phyloP scores from a whole-genome alignment of 2,888 invertebrate genomes.

The Leucozona laternaria region DNA sequence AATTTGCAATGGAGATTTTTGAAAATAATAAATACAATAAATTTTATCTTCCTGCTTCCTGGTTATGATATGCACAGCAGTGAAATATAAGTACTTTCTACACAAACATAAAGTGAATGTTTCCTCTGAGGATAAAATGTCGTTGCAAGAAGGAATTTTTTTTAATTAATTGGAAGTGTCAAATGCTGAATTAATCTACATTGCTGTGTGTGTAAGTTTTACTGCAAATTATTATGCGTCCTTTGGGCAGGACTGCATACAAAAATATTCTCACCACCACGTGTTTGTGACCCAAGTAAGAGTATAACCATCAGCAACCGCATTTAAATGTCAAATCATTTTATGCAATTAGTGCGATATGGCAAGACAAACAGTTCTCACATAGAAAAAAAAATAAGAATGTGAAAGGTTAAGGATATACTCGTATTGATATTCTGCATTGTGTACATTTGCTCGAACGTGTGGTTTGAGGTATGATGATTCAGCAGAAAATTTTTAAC shows the following conservation, averaged over 20 bases:
- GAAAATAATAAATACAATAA: not conserved
- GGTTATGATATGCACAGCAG: constrained; percentile 6
- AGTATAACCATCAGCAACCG: not conserved
- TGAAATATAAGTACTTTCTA: not conserved
- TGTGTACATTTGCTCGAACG: not conserved
- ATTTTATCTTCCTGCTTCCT: not conserved
- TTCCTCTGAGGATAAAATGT: constrained; percentile 5
- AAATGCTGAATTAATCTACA: constrained; percentile 17
- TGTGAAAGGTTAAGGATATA: constrained; percentile 40
- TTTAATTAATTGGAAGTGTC: constrained; percentile 50
- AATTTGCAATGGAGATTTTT: constrained; percentile 14
- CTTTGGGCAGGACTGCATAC: not conserved
- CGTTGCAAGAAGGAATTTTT: constrained; percentile 1
- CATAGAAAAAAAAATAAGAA: not conserved
- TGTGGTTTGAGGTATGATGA: not conserved
- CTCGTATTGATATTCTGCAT: not conserved
- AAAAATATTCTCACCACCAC: not conserved
- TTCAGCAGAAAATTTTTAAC: not conserved
- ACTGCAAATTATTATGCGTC: constrained; percentile 6
- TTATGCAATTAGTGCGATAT: constrained; percentile 36
- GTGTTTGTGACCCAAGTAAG: constrained; percentile 6
- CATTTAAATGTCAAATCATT: constrained; percentile 38
- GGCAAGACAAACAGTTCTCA: not conserved
- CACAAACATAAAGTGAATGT: not conserved
- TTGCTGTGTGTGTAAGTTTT: not conserved